Evolutionary conservation across 2,888 invertebrate species (phyloP).

Genomic region (Clivina fossor): DNA sequence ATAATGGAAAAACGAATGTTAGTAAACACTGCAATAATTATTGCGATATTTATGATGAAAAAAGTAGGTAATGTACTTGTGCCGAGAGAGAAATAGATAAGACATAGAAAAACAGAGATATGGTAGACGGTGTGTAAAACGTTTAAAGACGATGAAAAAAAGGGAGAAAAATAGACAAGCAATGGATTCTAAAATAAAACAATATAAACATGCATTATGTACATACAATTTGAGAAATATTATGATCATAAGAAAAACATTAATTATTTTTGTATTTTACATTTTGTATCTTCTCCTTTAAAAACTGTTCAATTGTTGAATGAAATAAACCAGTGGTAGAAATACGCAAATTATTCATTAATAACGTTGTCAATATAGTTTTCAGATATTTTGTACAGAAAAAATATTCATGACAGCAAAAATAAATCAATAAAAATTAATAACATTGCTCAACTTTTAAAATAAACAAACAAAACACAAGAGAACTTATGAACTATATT

Average conservation of each 20-base stretch:
- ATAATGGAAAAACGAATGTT: too few relatives aligned
- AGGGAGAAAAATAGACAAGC: constrained; percentile 17
- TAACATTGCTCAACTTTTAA: too few relatives aligned
- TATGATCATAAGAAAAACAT: constrained; percentile 8
- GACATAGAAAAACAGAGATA: constrained; percentile 3
- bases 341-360: constrained; percentile 25
- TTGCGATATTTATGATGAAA: constrained; percentile 15
- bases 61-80: constrained; percentile 29
- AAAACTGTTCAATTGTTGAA: constrained; percentile 23
- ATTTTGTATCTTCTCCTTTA: constrained; percentile 1
- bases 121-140: constrained; percentile 19
- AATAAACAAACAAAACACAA: too few relatives aligned
- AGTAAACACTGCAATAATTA: constrained; percentile 7
- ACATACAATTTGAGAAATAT: constrained; percentile 24
- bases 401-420: too few relatives aligned
- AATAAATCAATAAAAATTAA: too few relatives aligned
- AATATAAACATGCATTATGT: constrained; percentile 29
- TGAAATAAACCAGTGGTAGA: constrained; percentile 31
- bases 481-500: too few relatives aligned
- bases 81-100: too few relatives aligned
- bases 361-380: too few relatives aligned
- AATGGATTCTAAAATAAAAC: constrained; percentile 15
- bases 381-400: too few relatives aligned
- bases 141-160: constrained; percentile 22
- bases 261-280: constrained; percentile 8